Base-by-base conservation (phyloP, 1,140 invertebrate species). In the Stratiolaelaps scimitus region DNA sequence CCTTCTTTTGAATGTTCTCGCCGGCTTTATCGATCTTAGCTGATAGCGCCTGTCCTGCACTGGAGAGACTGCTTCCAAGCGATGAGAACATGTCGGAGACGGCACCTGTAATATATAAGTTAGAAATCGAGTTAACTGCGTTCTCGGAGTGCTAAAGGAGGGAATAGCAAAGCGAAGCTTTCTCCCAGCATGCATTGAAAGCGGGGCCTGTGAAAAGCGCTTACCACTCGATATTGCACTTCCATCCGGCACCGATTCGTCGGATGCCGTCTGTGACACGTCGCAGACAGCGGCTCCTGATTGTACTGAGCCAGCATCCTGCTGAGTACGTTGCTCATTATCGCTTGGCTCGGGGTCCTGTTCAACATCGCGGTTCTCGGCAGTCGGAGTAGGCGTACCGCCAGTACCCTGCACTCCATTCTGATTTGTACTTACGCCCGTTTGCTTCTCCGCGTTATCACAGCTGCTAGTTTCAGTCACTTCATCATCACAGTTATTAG, bases 31-130 rank as follows among this genome's bases (percentile, higher is more conserved):
- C 53, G 15, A 60, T 60, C 34, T 60, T 60, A 15, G 53, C 53
- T 34, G 53, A 60, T 26, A 60, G 53, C 13, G 53, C 53, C 53
- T 60, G 53, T 23, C 53, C 53, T 60, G 53, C 53, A 60, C 34
- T 60, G 53, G 53, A 60, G 26, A 60, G 26, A 34, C 26, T 20
- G 53, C 20, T 60, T 60, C 53, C 53, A 15, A 60, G 34, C 17
- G 53, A 20, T 23, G 53, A 60, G 53, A 60, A 60, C 53, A 60
- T 60, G 53, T 34, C 34, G 53, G 53, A 60, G 17, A 26, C 26
- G 26, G 53, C 20, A 20, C 15, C 53, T 60, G 53, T 15, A 60
- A 60, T n/a, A 60, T n/a, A 60, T n/a, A 23, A 23, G 23, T 29
- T 20, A 26, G 23, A 15, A 60, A 60, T 29, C 1, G 2, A 60